Base-by-base conservation (phyloP, 2,888 invertebrate genomes). In the Lepidocyrtoides sp. region DNA sequence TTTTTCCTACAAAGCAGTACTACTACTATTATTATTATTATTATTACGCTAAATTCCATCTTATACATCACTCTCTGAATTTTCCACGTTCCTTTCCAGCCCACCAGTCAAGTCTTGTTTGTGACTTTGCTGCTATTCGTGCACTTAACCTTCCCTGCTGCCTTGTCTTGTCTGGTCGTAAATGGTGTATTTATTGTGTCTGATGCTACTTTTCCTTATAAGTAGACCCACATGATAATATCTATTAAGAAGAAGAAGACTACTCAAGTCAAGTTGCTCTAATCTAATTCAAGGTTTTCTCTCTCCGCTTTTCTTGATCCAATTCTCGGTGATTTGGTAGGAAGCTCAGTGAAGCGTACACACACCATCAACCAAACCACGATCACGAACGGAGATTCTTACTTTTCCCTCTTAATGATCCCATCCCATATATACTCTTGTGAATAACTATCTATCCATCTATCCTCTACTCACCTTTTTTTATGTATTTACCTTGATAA, bases 291-390 rank as follows among this genome's bases (percentile, higher is more conserved):
- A 69, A 69, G 72, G 81, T 89, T 82, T 89, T 81, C 51, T 57
- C 54, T 54, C 17, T 69, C 41, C 54, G 54, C 69, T 72, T 82
- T 89, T 81, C 82, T 89, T 89, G 89, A 89, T 89, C 89, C 89
- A 89, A 89, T 89, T 89, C 82, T 44, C 89, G 89, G 82, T 89
- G 89, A 89, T 89, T 89, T 89, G 89, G 89, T 54, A 82, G 82
- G 17, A 72, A 82, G 89, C 60, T 82, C 89, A 82, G 89, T 89
- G 82, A 82, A 72, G 89, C 89, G 89, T 72, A 72, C 72, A 82
- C 69, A 54, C 89, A 89, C 82, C 87, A 87, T 87, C 87, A n/a
- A n/a, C n/a, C n/a, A n/a, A 89, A 89, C 89, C 89, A 89, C 89
- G 89, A 89, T 89, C 88, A 82, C 89, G 82, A 82, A 89, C 81